Conservation (phyloP, 2,797 vertebrate genomes). For the Clarias laeviceps region DNA sequence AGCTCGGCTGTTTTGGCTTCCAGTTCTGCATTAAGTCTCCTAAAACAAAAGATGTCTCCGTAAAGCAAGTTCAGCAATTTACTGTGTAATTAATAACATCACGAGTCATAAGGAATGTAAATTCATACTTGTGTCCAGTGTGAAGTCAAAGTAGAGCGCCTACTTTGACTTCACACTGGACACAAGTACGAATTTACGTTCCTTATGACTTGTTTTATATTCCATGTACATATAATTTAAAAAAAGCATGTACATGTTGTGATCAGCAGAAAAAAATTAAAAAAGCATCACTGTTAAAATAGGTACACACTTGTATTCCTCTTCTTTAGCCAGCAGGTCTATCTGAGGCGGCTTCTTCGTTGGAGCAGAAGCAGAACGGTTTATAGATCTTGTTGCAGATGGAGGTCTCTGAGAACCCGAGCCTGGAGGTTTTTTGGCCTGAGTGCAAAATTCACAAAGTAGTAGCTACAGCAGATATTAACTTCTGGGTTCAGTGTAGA, state of each 20-base stretch:
- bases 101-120: background rate
- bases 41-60: conserved; percentile 57
- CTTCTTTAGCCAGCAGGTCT: conserved; percentile 78
- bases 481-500: background rate
- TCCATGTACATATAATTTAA: background rate
- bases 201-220: background rate
- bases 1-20: conserved; percentile 89
- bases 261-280: background rate
- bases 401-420: conserved; percentile 53
- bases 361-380: conserved; percentile 59
- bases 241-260: background rate
- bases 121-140: background rate
- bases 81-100: background rate
- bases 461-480: background rate
- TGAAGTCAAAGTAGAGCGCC: background rate
- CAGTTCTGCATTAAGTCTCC: conserved; percentile 88
- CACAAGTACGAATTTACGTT: background rate
- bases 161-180: background rate
- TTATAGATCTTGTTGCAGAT: conserved; percentile 32
- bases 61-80: background rate
- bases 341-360: conserved; percentile 52
- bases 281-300: background rate
- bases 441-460: background rate
- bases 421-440: conserved; percentile 61
- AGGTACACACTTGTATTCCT: conserved; percentile 81